Evolutionary conservation across 2,888 invertebrate genomes (phyloP).

Genomic region (Pristionchus fissidentatus): DNA sequence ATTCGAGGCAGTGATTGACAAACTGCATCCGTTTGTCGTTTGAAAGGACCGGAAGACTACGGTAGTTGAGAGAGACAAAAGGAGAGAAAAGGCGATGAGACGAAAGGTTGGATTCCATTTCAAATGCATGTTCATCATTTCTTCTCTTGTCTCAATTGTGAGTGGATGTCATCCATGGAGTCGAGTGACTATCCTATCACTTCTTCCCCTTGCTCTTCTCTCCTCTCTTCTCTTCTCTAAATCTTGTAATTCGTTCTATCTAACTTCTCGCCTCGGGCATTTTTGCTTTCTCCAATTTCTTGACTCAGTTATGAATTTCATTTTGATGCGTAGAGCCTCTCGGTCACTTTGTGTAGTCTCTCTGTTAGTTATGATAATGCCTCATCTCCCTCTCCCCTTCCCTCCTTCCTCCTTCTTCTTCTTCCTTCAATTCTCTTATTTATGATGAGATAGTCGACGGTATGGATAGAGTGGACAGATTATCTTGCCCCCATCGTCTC

Average conservation of each 20-base stretch:
- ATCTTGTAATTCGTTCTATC: constrained; percentile 46
- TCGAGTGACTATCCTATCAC: constrained; percentile 1
- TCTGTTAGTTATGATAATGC: neutral
- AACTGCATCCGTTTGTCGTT: constrained; percentile 37
- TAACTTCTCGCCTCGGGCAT: constrained; percentile 48
- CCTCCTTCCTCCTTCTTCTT: neutral
- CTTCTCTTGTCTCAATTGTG: constrained; percentile 39
- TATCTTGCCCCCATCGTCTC: neutral
- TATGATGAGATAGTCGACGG: constrained; percentile 4
- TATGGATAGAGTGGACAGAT: constrained; percentile 37
- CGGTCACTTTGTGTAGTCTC: constrained; percentile 12
- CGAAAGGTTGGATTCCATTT: constrained; percentile 23
- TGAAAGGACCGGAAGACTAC: constrained; percentile 4
- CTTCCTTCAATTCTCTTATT: constrained; percentile 10
- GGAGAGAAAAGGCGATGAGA: constrained; percentile 28
- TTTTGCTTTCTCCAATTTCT: constrained; percentile 46
- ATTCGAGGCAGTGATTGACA: constrained; percentile 46
- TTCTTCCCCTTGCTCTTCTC: neutral
- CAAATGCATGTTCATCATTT: constrained; percentile 49
- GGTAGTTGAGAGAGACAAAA: neutral
- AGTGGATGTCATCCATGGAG: constrained; percentile 23
- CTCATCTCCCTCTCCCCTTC: neutral
- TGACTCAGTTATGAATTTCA: constrained; percentile 41
- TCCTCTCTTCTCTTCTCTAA: neutral
- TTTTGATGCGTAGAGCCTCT: constrained; percentile 29